Evolutionary conservation across 1,140 invertebrate genomes (phyloP), one percentile per base, ranked within the genome.

Genomic region (Drosophila novamexicana): DNA sequence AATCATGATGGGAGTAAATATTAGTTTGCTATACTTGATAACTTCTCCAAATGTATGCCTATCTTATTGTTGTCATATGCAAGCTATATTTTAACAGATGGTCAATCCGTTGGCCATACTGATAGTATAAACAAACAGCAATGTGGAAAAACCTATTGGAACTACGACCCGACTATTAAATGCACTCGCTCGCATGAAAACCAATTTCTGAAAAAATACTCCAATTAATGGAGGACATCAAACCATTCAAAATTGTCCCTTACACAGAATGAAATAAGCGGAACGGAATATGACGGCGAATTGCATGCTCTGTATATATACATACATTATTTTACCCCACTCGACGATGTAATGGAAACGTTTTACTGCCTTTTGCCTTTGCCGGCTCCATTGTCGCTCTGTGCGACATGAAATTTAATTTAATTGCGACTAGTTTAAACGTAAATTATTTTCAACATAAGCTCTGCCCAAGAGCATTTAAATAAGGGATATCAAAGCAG

Each of bases 351-450:
- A 50, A 34, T 50, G n/a, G 29, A 10, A 8, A 10, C 6, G n/a
- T 29, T 50, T 50, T 32, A 50, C 29, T 50, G 29, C 29, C 22
- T 52, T 39, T 29, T n/a, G 1, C 7, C 10, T 29, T 29, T 5
- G 22, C 22, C 3, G 42, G 9, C n/a, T 6, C 22, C 39, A 32
- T 47, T 61, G 57, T 61, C 10, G 42, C 14, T 12, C 36, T 18
- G 36, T 56, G 34, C 16, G 5, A 44, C 10, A 37, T 36, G 12
- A 18, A 65, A 65, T 50, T 65, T 6, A 65, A 36, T 56, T 56
- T 40, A 65, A 65, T 63, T 63, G 22, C 40, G 37, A 34, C 36
- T n/a, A 52, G 52, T 53, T 50, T 32, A 12, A 29, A 42, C 7
- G 49, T 50, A 18, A 56, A 14, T 56, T 29, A 29, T 5, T 6